These are phyloP conservation scores for Tetranychus truncatus DNA, from an alignment of 2,888 invertebrate species.

Conservation along the genomic window DNA sequence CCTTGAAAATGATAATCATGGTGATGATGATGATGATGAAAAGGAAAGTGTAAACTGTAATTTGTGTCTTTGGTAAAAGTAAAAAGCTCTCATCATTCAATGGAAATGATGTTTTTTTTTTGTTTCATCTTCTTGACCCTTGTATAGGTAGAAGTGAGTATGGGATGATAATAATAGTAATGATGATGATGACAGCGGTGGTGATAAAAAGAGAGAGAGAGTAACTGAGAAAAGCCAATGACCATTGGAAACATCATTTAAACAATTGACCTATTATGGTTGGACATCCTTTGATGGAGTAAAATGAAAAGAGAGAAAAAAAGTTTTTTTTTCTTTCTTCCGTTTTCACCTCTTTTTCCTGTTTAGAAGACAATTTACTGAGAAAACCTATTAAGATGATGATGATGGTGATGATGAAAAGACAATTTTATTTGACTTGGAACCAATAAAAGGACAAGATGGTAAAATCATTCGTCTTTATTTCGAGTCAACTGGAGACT, in stretches of 20 bases:
- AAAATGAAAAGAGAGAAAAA: neutral
- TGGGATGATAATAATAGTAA: neutral
- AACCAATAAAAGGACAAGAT: neutral
- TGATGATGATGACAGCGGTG: neutral
- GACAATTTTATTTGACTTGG: neutral
- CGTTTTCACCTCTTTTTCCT: neutral
- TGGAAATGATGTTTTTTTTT: neutral
- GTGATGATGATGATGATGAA: neutral
- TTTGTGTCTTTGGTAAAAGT: neutral
- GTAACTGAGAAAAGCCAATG: neutral
- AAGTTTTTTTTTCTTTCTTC: neutral
- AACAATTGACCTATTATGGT: neutral
- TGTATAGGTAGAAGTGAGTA: neutral
- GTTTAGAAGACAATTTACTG: neutral
- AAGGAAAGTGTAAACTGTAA: neutral
- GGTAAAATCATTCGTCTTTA: neutral
- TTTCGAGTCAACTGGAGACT: neutral
- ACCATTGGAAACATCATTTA: neutral
- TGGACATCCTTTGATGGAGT: neutral
- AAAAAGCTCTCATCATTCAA: neutral
- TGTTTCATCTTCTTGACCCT: neutral
- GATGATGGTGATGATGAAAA: neutral
- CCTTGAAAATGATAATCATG: neutral
- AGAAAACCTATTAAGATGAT: constrained; percentile 1
- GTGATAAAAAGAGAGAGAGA: neutral